Base-by-base conservation (phyloP, 2,113 vertebrate species). In the Peromyscus californicus region DNA sequence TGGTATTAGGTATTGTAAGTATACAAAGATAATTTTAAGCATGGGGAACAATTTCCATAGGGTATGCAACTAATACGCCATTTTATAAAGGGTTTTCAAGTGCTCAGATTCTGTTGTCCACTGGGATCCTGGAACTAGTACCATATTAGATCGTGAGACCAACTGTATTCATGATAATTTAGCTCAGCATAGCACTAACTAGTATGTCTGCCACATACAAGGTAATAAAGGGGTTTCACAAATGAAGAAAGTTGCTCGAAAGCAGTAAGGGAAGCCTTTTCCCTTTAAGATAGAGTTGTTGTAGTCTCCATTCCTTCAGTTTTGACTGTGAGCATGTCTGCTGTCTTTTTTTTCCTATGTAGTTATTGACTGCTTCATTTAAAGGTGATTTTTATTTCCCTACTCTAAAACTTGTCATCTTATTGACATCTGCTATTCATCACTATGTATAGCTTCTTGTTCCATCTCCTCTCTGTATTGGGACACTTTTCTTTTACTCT, bases 201-300 rank as follows among this genome's bases (percentile, higher is more conserved):
- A 78, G 19, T 4, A 45, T 57, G 17, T 74, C 54, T 90, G 26
- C 76, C 48, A 22, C 78, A 19, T 87, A 45, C 83, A 26, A 84
- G 63, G 39, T 85, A 91, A 83, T 69, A 78, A 79, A 70, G 33
- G 67, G 69, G 42, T 21, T 89, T 76, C 39, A 26, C 67, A 88
- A 96, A 88, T 90, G n/a, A 80, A 78, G 26, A 84, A 92, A 80
- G 24, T 75, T 89, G 65, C 36, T n/a, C 76, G 8, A 26, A 45
- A 88, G 12, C 63, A 94, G 76, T 92, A 45, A 74, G 78, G 45
- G 61, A 90, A 89, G 42, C 17, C 42, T 90, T 88, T 93, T 95
- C 76, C 78, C 29, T 63, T 29, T 45, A 83, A 76, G 67, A 57
- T 70, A 88, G 82, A 78, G 45, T 61, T 33, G 85, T 75, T 92